Base-by-base conservation (phyloP, 2,888 invertebrate genomes). In the Tortricodes alternella region DNA sequence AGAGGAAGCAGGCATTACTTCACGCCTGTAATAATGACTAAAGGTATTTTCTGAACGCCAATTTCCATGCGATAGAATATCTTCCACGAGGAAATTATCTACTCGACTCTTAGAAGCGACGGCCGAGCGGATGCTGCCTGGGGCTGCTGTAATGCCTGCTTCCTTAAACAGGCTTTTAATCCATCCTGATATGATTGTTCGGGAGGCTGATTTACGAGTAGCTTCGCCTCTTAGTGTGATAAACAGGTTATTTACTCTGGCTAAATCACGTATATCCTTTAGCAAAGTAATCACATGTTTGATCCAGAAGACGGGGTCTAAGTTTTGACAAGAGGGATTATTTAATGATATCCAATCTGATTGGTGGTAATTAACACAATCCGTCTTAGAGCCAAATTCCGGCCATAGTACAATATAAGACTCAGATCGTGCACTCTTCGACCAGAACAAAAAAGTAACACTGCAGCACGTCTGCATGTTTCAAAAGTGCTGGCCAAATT, bases 81-180 rank as follows among this genome's bases (percentile, higher is more conserved):
- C 57, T 8, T 64, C 62, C 8, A 64, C 16, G 3, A 59, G 50
- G 11, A n/a, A 27, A 51, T 62, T 62, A 7, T 59, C 53, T 6
- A 57, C 9, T 58, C 63, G 63, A 44, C 52, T 59, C 46, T 53
- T 60, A 3, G 62, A 64, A 11, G 64, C 64, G 2, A 67, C 64
- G 13, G 63, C 64, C 11, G 62, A 53, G 13, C 63, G 43, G 1
- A 61, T 35, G 21, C 63, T 63, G 1, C 62, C 62, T 18, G 53
- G 59, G 1, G 60, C 3, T 8, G 58, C 60, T 3, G 23, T 37
- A 19, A 62, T 62, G 1, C 59, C 60, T 27, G 61, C 60, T 34
- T 63, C 59, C 50, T 21, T 44, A 6, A 67, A 29, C 9, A 64
- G 21, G 0, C 62, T 38, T 32, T 61, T 64, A 1, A 65, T 34